A percentile compares a stretch with the other conserved stretches of the same genome.
Evolutionary conservation across 2,113 vertebrate genomes (phyloP).

Genomic region (Damaliscus lunatus): DNA sequence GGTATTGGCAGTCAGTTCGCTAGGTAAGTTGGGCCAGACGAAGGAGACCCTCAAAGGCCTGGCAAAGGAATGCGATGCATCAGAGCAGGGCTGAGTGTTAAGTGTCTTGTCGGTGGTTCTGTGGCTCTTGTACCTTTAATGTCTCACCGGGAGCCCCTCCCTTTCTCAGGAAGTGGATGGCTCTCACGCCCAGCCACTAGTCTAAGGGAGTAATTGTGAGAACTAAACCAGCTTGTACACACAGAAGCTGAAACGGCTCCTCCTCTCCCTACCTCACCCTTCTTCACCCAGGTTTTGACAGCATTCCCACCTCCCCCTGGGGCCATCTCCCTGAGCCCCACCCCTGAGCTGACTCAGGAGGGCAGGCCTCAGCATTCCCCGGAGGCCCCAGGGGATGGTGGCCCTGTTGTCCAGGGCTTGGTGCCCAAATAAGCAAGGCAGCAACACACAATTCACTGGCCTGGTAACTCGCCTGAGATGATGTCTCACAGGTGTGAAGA

Average conservation of each 20-base stretch:
- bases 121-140: background rate
- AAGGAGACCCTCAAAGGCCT: background rate
- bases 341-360: slow-evolving; percentile 5
- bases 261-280: background rate
- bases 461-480: background rate
- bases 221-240: background rate
- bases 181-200: background rate
- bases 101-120: too few species aligned
- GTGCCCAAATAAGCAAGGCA: background rate
- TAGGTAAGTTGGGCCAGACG: background rate
- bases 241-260: background rate
- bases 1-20: background rate
- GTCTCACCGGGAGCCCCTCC: background rate
- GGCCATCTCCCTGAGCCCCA: background rate
- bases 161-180: accelerated
- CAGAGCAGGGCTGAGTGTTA: background rate
- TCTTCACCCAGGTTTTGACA: background rate
- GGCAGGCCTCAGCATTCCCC: background rate
- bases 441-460: background rate
- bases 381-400: background rate
- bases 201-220: background rate
- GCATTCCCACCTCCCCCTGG: background rate
- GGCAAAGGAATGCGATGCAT: background rate
- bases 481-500: background rate
- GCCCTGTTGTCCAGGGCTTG: background rate